Evolutionary conservation across 1,140 invertebrate genomes (phyloP).

Genomic region (Papilio aristodemus): DNA sequence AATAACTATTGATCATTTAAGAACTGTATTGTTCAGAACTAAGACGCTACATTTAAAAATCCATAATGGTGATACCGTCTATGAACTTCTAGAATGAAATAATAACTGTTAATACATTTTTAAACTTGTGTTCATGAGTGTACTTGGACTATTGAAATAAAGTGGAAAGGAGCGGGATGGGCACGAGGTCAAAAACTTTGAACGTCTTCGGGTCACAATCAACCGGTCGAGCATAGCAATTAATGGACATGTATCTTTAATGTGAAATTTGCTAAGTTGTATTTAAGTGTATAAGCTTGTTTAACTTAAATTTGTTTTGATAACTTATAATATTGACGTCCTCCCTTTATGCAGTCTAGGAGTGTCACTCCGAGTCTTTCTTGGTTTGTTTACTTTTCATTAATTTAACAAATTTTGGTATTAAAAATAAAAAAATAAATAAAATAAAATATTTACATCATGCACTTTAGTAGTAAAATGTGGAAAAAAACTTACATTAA

Average conservation of each 20-base stretch:
- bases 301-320: too few relatives aligned
- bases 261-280: background rate
- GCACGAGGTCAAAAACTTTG: conserved; percentile 1
- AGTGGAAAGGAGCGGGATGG: background rate
- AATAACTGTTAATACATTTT: too few relatives aligned
- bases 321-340: too few relatives aligned
- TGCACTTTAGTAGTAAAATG: too few relatives aligned
- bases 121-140: background rate
- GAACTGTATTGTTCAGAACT: too few relatives aligned
- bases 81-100: too few relatives aligned
- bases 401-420: background rate
- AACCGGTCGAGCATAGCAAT: background rate
- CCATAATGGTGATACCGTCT: too few relatives aligned
- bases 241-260: background rate
- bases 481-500: background rate
- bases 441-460: background rate
- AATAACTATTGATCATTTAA: too few relatives aligned
- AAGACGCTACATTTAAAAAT: too few relatives aligned
- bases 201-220: background rate
- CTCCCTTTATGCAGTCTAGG: too few relatives aligned
- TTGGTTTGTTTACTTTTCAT: too few relatives aligned
- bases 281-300: background rate
- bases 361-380: too few relatives aligned
- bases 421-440: background rate
- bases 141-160: background rate